Evolutionary conservation across 2,888 invertebrate genomes (phyloP), one percentile per base, ranked within the genome.

Genomic region (Drosophila diplacantha): DNA sequence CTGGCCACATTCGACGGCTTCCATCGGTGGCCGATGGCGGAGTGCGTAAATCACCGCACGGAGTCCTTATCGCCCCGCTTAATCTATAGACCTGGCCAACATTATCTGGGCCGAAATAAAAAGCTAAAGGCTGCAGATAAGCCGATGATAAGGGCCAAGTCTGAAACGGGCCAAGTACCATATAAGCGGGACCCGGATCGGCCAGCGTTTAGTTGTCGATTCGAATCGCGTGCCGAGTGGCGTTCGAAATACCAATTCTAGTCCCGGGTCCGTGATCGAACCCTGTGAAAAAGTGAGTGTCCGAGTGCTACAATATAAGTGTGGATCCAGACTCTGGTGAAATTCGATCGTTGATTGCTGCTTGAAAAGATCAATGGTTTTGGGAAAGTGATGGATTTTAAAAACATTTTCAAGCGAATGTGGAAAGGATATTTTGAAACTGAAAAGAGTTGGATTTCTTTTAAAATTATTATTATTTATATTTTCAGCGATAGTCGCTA

Each of bases 51-150:
- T 83, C 77, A 83, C 47, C 74, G 60, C 32, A 24, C 22, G 9
- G 22, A 9, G 18, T 39, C 51, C 57, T 72, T 83, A 83, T 83
- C 72, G 50, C 69, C 46, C 47, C 11, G 62, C 38, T 47, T 74
- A 80, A 82, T 80, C 80, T 83, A 72, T 55, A 54, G 52, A 31
- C 58, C 41, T 24, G 57, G 39, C 57, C 26, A 12, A 47, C 71
- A 41, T 69, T 80, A 84, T 80, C 80, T 75, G 63, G 78, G 50
- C 46, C 67, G 22, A 71, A 74, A 82, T 82, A 79, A 79, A 80
- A 74, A 56, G 51, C 67, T 69, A 68, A 64, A 73, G 72, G 67
- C 61, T 61, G 56, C 22, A 75, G 80, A 80, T 80, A 80, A 79
- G 59, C 68, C 59, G 31, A 18, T 69, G 24, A 59, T 64, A 62